phyloP scores from a whole-genome alignment of 2,888 invertebrate species.

The Andrena camellia region DNA sequence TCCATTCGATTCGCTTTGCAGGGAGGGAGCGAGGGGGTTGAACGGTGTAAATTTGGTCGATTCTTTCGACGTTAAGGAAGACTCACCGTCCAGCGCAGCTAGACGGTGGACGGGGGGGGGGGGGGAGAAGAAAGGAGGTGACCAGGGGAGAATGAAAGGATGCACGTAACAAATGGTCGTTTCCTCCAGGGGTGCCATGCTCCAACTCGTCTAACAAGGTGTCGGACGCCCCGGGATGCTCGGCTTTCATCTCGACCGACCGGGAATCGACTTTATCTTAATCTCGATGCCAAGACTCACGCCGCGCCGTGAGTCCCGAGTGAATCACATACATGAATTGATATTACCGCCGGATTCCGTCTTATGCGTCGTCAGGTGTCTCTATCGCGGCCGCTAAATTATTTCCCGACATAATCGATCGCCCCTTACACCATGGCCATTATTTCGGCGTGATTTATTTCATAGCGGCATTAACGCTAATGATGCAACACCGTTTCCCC shows the following conservation, averaged over 20 bases:
- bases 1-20: constrained; percentile 10
- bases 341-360: constrained; percentile 72
- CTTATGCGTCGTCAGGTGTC: constrained; percentile 64
- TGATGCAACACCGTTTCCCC: constrained; percentile 45
- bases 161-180: constrained; percentile 81
- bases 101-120: not conserved
- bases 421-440: constrained; percentile 39
- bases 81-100: constrained; percentile 35
- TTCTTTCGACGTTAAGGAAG: constrained; percentile 55
- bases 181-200: constrained; percentile 79
- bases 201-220: constrained; percentile 82
- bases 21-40: constrained; percentile 17
- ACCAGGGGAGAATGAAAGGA: constrained; percentile 65
- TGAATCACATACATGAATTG: constrained; percentile 80
- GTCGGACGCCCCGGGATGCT: constrained; percentile 81
- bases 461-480: constrained; percentile 54
- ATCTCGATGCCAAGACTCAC: constrained; percentile 76
- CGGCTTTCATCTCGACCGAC: constrained; percentile 81
- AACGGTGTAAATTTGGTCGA: constrained; percentile 60
- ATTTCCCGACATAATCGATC: constrained; percentile 61
- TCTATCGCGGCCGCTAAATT: constrained; percentile 57
- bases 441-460: constrained; percentile 54
- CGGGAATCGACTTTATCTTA: constrained; percentile 81
- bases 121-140: constrained; percentile 53
- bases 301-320: constrained; percentile 73